These are phyloP conservation scores for Archips xylosteana DNA, from an alignment of 2,888 invertebrate genomes.

Conservation along the genomic window DNA sequence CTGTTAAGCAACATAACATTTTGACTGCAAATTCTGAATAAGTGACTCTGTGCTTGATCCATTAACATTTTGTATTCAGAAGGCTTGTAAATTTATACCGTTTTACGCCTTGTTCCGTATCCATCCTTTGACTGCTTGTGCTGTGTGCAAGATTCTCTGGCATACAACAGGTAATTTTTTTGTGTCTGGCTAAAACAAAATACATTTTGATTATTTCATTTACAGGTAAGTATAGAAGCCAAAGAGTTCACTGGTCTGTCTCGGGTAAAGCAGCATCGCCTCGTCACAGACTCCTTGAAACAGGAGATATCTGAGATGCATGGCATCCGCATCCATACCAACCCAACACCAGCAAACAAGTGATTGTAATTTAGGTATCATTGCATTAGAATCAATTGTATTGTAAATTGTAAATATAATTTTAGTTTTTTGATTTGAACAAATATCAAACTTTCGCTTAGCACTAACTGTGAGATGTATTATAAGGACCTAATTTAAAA, in stretches of 20 bases:
- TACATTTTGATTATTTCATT: constrained; percentile 31
- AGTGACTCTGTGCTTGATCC: too few species aligned
- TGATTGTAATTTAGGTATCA: constrained; percentile 38
- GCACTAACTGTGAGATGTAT: too few species aligned
- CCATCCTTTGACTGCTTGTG: too few species aligned
- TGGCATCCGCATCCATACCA: constrained; percentile 91
- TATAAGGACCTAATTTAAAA: too few species aligned
- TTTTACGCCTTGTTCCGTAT: too few species aligned
- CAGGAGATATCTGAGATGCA: constrained; percentile 94
- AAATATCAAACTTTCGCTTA: neutral
- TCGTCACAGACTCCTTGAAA: constrained; percentile 90
- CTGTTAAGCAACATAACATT: too few species aligned
- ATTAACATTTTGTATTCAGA: neutral
- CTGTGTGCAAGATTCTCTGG: too few species aligned
- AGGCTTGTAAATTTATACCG: too few species aligned
- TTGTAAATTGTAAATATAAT: constrained; percentile 2
- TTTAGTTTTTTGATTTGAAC: neutral
- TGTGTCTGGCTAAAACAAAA: too few species aligned
- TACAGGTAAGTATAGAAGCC: constrained; percentile 86
- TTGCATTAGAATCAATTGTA: neutral
- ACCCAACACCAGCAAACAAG: constrained; percentile 66
- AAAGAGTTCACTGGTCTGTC: constrained; percentile 89
- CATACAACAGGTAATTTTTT: too few species aligned
- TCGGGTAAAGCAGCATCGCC: constrained; percentile 90
- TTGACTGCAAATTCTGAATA: too few species aligned